Conservation (phyloP, 2,797 vertebrate genomes). For the Eidolon dupreanum region DNA sequence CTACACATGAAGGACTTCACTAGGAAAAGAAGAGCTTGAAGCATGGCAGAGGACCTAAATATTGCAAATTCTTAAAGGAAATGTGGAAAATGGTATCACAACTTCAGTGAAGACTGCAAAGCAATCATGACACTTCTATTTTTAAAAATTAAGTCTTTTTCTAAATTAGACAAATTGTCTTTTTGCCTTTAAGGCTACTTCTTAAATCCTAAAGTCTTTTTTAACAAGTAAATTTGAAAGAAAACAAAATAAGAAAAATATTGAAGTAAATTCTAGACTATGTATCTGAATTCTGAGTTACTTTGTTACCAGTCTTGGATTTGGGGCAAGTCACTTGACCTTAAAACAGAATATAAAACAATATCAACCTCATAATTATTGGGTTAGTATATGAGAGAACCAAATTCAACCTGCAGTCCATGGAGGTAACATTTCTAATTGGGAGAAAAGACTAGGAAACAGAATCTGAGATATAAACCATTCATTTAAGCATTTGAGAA, state of each 20-base stretch:
- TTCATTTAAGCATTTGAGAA: not conserved
- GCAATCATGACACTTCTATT: not conserved
- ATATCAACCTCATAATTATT: not conserved
- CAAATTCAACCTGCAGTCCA: not conserved
- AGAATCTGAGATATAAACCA: not conserved
- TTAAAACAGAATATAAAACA: slow-evolving; percentile 28
- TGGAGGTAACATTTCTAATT: not conserved
- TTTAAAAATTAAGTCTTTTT: slow-evolving; percentile 18
- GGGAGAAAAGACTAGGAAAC: not conserved
- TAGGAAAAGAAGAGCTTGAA: not conserved
- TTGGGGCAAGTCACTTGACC: not conserved
- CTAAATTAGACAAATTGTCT: not conserved
- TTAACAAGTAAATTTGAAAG: slow-evolving; percentile 26
- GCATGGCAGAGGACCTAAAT: not conserved
- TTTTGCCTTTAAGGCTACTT: not conserved
- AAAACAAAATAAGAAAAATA: not conserved
- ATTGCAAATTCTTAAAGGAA: not conserved
- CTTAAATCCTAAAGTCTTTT: not conserved
- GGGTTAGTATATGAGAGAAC: not conserved
- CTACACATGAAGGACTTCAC: not conserved
- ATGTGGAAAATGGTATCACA: not conserved
- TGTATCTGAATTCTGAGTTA: not conserved
- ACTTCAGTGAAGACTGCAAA: not conserved
- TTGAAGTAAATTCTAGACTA: not conserved
- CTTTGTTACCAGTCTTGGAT: not conserved